A percentile compares a stretch with the other conserved stretches of the same genome.
These are phyloP conservation scores for Hylyphantes graminicola DNA, from an alignment of 1,140 invertebrate genomes.

Conservation along the genomic window DNA sequence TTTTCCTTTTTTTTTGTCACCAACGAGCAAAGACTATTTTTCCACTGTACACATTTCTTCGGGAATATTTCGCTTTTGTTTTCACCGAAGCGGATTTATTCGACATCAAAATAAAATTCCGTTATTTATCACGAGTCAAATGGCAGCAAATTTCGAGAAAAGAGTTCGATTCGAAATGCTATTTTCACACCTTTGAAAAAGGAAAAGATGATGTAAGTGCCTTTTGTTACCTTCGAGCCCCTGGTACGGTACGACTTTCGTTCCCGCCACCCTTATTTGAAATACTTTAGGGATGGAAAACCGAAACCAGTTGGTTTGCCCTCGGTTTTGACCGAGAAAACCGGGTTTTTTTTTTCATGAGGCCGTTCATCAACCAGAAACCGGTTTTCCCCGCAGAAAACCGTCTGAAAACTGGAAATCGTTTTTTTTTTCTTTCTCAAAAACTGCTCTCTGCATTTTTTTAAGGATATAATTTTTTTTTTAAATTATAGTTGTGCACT, in stretches of 20 bases:
- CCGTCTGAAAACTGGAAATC: no score
- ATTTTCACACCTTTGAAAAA: constrained; percentile 23
- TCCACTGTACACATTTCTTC: constrained; percentile 26
- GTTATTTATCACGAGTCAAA: constrained; percentile 48
- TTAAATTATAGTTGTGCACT: no score
- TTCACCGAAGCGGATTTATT: constrained; percentile 46
- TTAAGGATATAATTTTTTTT: no score
- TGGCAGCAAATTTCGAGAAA: constrained; percentile 44
- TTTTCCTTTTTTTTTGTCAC: constrained; percentile 5
- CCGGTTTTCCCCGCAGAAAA: no score
- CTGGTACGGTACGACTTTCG: constrained; percentile 4
- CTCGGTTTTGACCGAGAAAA: no score
- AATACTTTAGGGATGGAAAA: no score
- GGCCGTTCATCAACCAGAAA: no score
- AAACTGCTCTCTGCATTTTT: no score
- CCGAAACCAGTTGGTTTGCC: no score
- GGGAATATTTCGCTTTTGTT: constrained; percentile 46
- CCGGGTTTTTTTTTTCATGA: no score
- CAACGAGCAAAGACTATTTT: constrained; percentile 37
- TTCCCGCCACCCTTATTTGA: no score
- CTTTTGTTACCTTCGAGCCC: constrained; percentile 27
- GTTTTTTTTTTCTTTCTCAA: no score
- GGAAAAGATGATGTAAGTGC: constrained; percentile 25
- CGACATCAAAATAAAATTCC: constrained; percentile 53
- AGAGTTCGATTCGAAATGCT: constrained; percentile 34